Conservation (phyloP, 2,797 vertebrate species). For the Nannoperca australis region DNA sequence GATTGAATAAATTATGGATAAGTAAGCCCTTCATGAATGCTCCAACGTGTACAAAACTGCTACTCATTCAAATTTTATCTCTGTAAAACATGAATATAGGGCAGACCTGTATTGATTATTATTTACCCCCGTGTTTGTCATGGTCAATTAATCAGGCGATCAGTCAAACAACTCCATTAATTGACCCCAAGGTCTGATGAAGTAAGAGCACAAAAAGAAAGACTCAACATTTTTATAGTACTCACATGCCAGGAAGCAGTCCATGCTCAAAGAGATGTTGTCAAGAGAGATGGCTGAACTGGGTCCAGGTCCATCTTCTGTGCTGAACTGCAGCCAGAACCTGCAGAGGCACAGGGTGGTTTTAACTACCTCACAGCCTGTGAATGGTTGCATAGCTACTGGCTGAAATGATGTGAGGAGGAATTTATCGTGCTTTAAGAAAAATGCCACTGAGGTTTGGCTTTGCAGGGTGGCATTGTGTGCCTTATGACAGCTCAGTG, state of each 20-base stretch:
- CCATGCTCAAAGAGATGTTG: slow-evolving; percentile 96
- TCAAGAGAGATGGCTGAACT: slow-evolving; percentile 91
- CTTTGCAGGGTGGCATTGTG: slow-evolving; percentile 4
- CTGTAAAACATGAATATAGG: slow-evolving; percentile 25
- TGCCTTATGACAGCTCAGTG: slow-evolving; percentile 19
- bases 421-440: slow-evolving; percentile 23
- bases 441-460: slow-evolving; percentile 24
- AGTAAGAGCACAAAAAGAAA: slow-evolving; percentile 9
- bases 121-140: slow-evolving; percentile 22
- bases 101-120: slow-evolving; percentile 38
- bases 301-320: slow-evolving; percentile 88
- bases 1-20: slow-evolving; percentile 22
- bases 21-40: slow-evolving; percentile 26
- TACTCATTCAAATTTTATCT: slow-evolving; percentile 22
- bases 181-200: slow-evolving; percentile 21
- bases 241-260: slow-evolving; percentile 98
- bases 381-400: slow-evolving; percentile 9
- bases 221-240: slow-evolving; percentile 48
- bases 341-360: slow-evolving; percentile 76
- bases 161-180: slow-evolving; percentile 21
- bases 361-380: slow-evolving; percentile 33
- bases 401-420: slow-evolving; percentile 29
- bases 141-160: slow-evolving; percentile 29
- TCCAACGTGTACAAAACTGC: slow-evolving; percentile 22
- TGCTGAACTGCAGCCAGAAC: slow-evolving; percentile 95